Base-by-base conservation (phyloP, 2,113 vertebrate species). In the Puffinus mauretanicus region DNA sequence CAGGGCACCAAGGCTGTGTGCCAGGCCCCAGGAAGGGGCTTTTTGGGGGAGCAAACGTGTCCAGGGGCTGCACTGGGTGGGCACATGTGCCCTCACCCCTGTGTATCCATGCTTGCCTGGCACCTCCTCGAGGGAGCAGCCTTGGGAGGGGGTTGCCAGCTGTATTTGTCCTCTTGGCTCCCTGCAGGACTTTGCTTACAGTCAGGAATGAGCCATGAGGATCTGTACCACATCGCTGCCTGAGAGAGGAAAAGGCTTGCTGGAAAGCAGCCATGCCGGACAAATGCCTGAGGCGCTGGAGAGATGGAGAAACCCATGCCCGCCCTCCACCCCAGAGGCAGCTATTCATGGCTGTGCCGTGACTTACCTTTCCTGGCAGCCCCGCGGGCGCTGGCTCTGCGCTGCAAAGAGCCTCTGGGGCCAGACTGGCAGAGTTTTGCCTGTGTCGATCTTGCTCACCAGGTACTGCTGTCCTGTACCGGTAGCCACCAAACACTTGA, bases 31-130 rank as follows among this genome's bases (percentile, higher is more conserved):
- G 44, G 12, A 36, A 67, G 20, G 25, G 9, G 27, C 27, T 0
- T 0, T 52, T 26, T 22, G 9, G 9, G 14, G 27, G 17, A 71
- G 16, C 14, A n/a, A 34, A 21, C 0, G 0, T 22, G 22, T 20
- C 46, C 42, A 42, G 25, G 16, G 27, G 6, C 32, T 10, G 1
- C 26, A 20, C 4, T 20, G n/a, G 5, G 13, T 24, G 18, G 11
- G 9, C 22, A 5, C 10, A 4, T 6, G 8, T 49, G 18, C 25
- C 14, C 42, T 17, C 17, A 30, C 20, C 1, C 1, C 0, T 1
- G 0, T 40, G 18, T 20, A 26, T 20, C 25, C 17, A 5, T 19
- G 29, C 40, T 78, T 55, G 22, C 70, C 21, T 6, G 30, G 14
- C 27, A 67, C 16, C 34, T 60, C 10, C 24, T 57, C 2, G 4